Base-by-base conservation (phyloP, 2,888 invertebrate genomes). In the Parnassius glacialis region DNA sequence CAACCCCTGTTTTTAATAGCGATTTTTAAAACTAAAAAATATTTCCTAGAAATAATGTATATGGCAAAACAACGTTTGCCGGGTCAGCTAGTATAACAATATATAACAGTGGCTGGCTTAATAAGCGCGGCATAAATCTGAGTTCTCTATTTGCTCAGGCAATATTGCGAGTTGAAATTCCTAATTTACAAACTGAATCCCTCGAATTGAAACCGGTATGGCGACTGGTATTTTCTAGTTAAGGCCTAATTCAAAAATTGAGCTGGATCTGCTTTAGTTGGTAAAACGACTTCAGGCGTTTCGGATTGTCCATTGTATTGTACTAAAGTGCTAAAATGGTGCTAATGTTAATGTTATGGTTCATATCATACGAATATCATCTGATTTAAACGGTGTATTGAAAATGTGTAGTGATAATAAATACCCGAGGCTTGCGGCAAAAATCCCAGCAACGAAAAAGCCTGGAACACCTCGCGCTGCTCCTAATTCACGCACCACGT, bases 391-490 rank as follows among this genome's bases (percentile, higher is more conserved):
- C 34, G 34, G 7, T 34, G 34, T 34, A 7, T 34, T 34, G 25
- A 60, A 54, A 45, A 44, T 34, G 10, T 47, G 13, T 11, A 13
- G 53, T 53, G 45, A 52, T 34, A 54, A 13, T 57, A 41, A 43
- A 55, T 64, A 98, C 97, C 98, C 98, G 70, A 98, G 93, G 75
- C 98, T 98, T 1, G 98, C 98, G 50, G 98, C 97, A 83, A 98
- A 99, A 64, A 99, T 96, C 20, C 98, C 98, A 5, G 98, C 97
- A 0, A 98, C 98, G 83, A 99, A 98, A 74, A 98, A 94, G 2
- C 98, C 98, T 1, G 98, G 96, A 1, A 98, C 88, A 0, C 98
- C 97, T 44, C 93, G 94, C 47, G 95, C 89, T 55, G 93, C 80
- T 0, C 96, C 96, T 78, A 98, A 93, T 64, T 95, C 94, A 65